phyloP scores from a whole-genome alignment of 2,888 invertebrate species.

The Lamellibrachia columna region DNA sequence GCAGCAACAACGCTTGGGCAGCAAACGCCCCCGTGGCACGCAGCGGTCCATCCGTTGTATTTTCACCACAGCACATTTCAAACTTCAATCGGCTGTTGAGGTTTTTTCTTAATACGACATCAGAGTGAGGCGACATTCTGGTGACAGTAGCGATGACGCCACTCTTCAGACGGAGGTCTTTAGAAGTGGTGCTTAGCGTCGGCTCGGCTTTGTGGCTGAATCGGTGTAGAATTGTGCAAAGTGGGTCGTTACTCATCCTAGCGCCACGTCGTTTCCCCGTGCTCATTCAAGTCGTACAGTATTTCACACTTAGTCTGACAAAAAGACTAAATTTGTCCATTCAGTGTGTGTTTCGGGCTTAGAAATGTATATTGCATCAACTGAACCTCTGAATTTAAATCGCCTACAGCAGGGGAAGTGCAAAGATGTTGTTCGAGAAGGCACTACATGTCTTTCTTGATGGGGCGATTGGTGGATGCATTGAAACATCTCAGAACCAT shows the following conservation, averaged over 20 bases:
- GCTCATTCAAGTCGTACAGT: background rate
- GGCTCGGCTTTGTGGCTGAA: background rate
- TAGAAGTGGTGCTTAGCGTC: background rate
- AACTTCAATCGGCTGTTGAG: background rate
- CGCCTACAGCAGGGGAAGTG: background rate
- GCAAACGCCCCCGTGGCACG: background rate
- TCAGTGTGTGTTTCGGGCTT: background rate
- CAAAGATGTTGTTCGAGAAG: background rate
- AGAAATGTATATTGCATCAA: background rate
- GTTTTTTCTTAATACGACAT: background rate
- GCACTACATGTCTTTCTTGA: too few relatives aligned
- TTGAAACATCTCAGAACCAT: too few relatives aligned
- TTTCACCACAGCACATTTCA: background rate
- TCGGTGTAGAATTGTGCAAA: slow-evolving; percentile 4
- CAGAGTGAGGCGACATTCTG: background rate
- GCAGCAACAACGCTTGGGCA: background rate
- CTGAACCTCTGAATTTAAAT: background rate
- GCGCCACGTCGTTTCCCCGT: background rate
- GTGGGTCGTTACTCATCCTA: background rate
- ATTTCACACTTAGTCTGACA: background rate
- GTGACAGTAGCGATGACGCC: background rate
- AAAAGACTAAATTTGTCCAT: background rate
- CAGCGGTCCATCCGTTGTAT: background rate
- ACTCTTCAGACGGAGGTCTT: background rate
- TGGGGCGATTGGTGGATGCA: too few relatives aligned